Evolutionary conservation across 2,888 invertebrate species (phyloP), one percentile per base, ranked within the genome.

Genomic region (Pristionchus maxplancki): DNA sequence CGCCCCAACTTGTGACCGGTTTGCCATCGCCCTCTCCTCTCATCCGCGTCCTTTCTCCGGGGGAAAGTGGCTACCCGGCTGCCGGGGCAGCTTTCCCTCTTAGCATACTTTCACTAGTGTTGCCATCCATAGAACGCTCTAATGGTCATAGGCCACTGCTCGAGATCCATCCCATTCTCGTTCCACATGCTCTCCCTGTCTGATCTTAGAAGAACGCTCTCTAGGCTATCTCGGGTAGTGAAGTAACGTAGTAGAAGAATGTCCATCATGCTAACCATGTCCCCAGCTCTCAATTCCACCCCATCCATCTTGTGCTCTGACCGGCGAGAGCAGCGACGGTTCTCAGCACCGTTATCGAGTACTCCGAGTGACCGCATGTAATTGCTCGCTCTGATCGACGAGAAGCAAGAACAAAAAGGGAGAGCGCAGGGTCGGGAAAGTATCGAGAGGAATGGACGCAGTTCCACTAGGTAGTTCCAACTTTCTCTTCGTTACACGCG

Each of bases 1-100:
- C 64, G 58, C 53, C 64, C 78, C 71, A 78, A 78, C 78, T 78
- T 78, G 71, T 71, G 78, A 48, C 78, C 78, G 78, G 78, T 78
- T 78, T 78, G 78, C 37, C 74, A 67, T 67, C 64, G 15, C 71
- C 71, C 64, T 67, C 34, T 31, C 64, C 37, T 1, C 44, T 48
- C n/a, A 24, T 48, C 37, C 24, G 9, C 71, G 37, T 37, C 37
- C 40, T n/a, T 24, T 28, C 37, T 31, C 31, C 13, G 4, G 78
- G 74, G 5, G 78, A 78, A 78, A 78, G 78, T 78, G 78, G 17
- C 74, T 74, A 74, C 40, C 20, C 50, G 17, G 15, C 50, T 9
- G 48, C 50, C 2, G 50, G 15, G 24, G 58, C 58, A 58, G 58
- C 58, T 58, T 58, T 58, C 58, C 24, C 58, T 58, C 50, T 50